phyloP scores from a whole-genome alignment of 2,888 invertebrate genomes.

The Stenurella melanura region DNA sequence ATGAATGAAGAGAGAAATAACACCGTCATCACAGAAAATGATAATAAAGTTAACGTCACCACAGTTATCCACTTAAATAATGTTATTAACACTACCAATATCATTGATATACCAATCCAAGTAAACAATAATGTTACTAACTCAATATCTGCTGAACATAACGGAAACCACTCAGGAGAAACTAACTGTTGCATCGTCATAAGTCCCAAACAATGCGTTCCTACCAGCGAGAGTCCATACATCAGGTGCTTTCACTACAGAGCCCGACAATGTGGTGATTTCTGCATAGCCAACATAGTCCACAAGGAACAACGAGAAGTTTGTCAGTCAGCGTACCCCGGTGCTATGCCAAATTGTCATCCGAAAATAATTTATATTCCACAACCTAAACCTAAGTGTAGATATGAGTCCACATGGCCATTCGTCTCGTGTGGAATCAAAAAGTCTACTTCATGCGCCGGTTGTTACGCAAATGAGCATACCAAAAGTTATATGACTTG shows the following conservation, averaged over 20 bases:
- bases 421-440: slow-evolving; percentile 68
- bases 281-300: slow-evolving; percentile 67
- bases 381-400: slow-evolving; percentile 69
- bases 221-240: slow-evolving; percentile 61
- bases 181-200: slow-evolving; percentile 70
- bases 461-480: slow-evolving; percentile 65
- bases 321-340: slow-evolving; percentile 54
- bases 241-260: slow-evolving; percentile 69
- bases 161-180: background rate
- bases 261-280: slow-evolving; percentile 66
- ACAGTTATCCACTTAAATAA: slow-evolving; percentile 72
- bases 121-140: slow-evolving; percentile 70
- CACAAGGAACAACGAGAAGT: slow-evolving; percentile 67
- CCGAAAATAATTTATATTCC: slow-evolving; percentile 68
- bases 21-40: slow-evolving; percentile 39
- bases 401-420: slow-evolving; percentile 69
- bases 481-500: slow-evolving; percentile 56
- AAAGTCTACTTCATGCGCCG: slow-evolving; percentile 63
- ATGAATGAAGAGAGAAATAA: slow-evolving; percentile 18
- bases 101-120: slow-evolving; percentile 70
- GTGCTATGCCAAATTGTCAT: slow-evolving; percentile 61
- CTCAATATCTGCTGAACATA: slow-evolving; percentile 43
- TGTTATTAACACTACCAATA: slow-evolving; percentile 71
- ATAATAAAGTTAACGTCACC: slow-evolving; percentile 69
- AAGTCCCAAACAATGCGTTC: slow-evolving; percentile 69